Evolutionary conservation across 1,140 invertebrate genomes (phyloP).

Genomic region (Eulimnadia texana): DNA sequence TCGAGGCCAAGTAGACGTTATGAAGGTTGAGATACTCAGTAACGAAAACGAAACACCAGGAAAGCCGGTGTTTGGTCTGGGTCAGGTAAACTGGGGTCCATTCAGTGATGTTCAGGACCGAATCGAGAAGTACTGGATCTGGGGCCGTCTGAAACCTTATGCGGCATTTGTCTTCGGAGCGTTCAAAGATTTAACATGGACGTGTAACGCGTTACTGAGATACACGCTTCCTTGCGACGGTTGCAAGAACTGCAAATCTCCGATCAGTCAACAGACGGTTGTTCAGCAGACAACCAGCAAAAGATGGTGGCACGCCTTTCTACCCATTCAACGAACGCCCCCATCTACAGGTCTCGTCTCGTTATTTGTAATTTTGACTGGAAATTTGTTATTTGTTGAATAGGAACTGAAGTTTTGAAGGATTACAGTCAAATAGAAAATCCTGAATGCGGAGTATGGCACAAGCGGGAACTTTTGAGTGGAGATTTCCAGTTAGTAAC

Average conservation of each 20-base stretch:
- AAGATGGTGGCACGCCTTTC: constrained; percentile 38
- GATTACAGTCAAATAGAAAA: constrained; percentile 41
- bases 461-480: constrained; percentile 38
- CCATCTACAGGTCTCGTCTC: neutral
- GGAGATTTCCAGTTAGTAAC: constrained; percentile 43
- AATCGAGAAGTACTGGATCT: constrained; percentile 75
- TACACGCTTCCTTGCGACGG: constrained; percentile 66
- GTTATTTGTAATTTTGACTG: too few relatives aligned
- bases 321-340: constrained; percentile 24
- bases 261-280: constrained; percentile 21
- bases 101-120: constrained; percentile 57
- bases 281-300: constrained; percentile 3
- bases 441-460: constrained; percentile 39
- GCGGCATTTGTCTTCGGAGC: constrained; percentile 54
- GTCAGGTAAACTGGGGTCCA: constrained; percentile 63
- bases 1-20: constrained; percentile 54
- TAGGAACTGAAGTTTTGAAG: constrained; percentile 12
- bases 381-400: too few relatives aligned
- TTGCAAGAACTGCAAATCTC: constrained; percentile 51
- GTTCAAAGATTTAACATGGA: constrained; percentile 47
- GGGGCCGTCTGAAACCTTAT: constrained; percentile 55
- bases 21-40: constrained; percentile 28
- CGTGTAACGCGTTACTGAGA: constrained; percentile 47
- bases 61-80: constrained; percentile 63
- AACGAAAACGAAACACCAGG: constrained; percentile 32